These are phyloP conservation scores for Hofmannophila pseudospretella DNA, from an alignment of 2,888 invertebrate genomes.

Conservation along the genomic window DNA sequence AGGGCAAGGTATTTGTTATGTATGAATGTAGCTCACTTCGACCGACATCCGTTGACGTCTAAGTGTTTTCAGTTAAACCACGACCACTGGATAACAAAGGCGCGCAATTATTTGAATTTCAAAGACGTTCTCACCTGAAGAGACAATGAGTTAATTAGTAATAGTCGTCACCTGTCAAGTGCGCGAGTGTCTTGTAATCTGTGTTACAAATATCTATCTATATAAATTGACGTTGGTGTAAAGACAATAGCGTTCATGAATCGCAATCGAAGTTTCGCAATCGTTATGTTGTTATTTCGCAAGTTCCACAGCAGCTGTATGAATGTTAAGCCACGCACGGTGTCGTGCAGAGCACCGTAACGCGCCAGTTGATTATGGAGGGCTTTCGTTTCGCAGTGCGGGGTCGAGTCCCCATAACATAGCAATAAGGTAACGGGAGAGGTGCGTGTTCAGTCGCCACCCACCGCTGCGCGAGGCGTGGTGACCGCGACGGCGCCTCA, in stretches of 20 bases:
- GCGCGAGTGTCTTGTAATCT: constrained; percentile 7
- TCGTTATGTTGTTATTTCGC: constrained; percentile 8
- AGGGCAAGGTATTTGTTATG: constrained; percentile 55
- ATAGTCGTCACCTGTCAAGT: constrained; percentile 20
- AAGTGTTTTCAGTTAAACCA: constrained; percentile 61
- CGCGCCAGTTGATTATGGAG: constrained; percentile 34
- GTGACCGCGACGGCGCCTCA: constrained; percentile 50
- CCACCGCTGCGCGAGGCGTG: constrained; percentile 69
- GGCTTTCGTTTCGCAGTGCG: constrained; percentile 58
- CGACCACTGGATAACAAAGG: constrained; percentile 51
- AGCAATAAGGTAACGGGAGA: constrained; percentile 75
- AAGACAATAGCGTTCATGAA: constrained; percentile 5
- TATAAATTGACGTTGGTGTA: constrained; percentile 3
- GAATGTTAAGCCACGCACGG: constrained; percentile 18
- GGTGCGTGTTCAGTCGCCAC: constrained; percentile 67
- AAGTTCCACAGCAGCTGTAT: constrained; percentile 8
- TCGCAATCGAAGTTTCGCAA: constrained; percentile 1
- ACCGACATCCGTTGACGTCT: constrained; percentile 62
- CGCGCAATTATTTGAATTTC: constrained; percentile 45
- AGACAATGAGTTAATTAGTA: constrained; percentile 39
- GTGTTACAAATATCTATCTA: constrained; percentile 11
- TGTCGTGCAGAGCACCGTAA: constrained; percentile 39
- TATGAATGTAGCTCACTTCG: constrained; percentile 50
- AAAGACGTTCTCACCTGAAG: constrained; percentile 33
- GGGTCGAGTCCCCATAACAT: constrained; percentile 69